These are phyloP conservation scores for Antheraea mylitta DNA, from an alignment of 1,140 invertebrate species.

Conservation along the genomic window DNA sequence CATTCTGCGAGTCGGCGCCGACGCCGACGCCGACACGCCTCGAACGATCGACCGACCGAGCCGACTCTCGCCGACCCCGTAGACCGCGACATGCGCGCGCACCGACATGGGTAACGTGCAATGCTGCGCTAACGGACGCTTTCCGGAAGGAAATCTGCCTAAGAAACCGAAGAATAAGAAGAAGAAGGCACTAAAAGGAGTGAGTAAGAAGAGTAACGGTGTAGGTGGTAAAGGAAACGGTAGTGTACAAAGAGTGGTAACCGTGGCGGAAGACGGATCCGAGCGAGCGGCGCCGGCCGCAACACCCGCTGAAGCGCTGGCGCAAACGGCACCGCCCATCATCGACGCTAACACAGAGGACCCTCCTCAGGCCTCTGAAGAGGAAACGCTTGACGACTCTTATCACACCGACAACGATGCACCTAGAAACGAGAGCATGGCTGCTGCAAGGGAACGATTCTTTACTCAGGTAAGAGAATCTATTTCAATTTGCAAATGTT, in stretches of 20 bases:
- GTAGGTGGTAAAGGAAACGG: conserved; percentile 47
- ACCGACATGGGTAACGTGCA: conserved; percentile 76
- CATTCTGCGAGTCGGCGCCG: conserved; percentile 73
- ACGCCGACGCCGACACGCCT: conserved; percentile 74
- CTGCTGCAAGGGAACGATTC: conserved; percentile 65
- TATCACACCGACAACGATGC: conserved; percentile 38
- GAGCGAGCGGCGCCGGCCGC: conserved; percentile 45
- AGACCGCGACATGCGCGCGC: conserved; percentile 70
- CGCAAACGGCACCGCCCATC: conserved; percentile 34
- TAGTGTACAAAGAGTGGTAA: conserved; percentile 46
- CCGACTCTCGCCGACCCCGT: conserved; percentile 58
- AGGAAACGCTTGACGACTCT: conserved; percentile 24
- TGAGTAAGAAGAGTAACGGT: conserved; percentile 55
- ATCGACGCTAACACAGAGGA: conserved; percentile 18
- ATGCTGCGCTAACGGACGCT: conserved; percentile 73
- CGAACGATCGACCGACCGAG: conserved; percentile 74
- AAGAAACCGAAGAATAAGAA: conserved; percentile 59
- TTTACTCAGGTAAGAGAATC: conserved; percentile 61
- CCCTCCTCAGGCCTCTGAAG: conserved; percentile 10
- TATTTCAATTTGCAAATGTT: conserved; percentile 7
- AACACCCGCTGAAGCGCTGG: conserved; percentile 27
- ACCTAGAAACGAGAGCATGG: conserved; percentile 55
- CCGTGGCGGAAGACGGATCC: conserved; percentile 54
- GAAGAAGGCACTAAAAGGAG: conserved; percentile 47
- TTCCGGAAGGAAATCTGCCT: conserved; percentile 53